Conservation (phyloP, 2,888 invertebrate species). For the Agonopterix subpropinquella region DNA sequence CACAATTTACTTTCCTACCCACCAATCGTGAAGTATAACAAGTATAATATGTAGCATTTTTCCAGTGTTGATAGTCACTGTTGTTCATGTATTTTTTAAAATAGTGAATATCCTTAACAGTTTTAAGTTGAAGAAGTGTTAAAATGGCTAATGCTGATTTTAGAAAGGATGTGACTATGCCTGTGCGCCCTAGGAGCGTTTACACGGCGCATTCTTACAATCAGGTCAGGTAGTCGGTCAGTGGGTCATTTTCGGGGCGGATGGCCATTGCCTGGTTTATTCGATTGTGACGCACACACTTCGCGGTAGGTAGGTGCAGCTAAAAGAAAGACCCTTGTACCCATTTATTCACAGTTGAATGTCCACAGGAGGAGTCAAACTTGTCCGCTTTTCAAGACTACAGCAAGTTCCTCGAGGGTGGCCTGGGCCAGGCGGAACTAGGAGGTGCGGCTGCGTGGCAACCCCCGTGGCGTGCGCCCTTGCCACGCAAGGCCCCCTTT, state of each 20-base stretch:
- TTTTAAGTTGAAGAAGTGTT: slow-evolving; percentile 56
- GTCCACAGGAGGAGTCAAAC: slow-evolving; percentile 58
- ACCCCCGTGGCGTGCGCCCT: slow-evolving; percentile 74
- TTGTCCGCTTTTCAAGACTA: slow-evolving; percentile 73
- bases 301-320: no score
- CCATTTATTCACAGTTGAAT: no score
- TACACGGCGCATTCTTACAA: slow-evolving; percentile 81
- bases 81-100: slow-evolving; percentile 64
- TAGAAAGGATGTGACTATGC: slow-evolving; percentile 64
- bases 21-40: slow-evolving; percentile 32
- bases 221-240: slow-evolving; percentile 38
- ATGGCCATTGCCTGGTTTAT: no score
- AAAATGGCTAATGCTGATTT: slow-evolving; percentile 70
- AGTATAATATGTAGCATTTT: slow-evolving; percentile 66
- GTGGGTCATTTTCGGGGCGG: no score
- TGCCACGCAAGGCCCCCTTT: slow-evolving; percentile 75
- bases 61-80: slow-evolving; percentile 51
- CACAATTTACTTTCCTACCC: slow-evolving; percentile 26
- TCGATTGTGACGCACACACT: no score
- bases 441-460: slow-evolving; percentile 72
- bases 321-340: no score
- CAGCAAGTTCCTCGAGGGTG: slow-evolving; percentile 71
- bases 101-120: slow-evolving; percentile 51
- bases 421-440: slow-evolving; percentile 72
- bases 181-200: slow-evolving; percentile 79